phyloP scores from a whole-genome alignment of 64 coral and sea anemone species.

The Pocillopora damicornis region DNA sequence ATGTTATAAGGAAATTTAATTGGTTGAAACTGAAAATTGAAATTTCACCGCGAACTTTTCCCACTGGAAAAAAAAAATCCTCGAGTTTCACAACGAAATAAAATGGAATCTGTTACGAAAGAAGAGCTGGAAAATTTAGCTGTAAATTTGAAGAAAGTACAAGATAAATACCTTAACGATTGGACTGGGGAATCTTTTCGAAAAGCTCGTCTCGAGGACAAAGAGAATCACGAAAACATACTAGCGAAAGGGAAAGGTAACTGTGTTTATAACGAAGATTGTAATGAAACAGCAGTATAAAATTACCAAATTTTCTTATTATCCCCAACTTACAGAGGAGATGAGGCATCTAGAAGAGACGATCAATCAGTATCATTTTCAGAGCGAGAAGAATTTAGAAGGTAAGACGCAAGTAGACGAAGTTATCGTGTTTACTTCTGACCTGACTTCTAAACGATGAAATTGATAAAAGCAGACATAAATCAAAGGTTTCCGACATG shows the following conservation, averaged over 20 bases:
- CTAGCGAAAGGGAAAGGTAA: conserved; percentile 31
- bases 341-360: conserved; percentile 46
- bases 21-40: conserved; percentile 15
- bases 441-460: not conserved
- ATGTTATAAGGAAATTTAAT: not conserved
- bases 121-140: conserved; percentile 42
- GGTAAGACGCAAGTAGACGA: not conserved
- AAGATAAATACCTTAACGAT: conserved; percentile 45
- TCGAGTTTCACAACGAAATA: not conserved
- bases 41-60: conserved; percentile 11
- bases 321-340: conserved; percentile 5
- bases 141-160: conserved; percentile 37
- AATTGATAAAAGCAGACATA: too few relatives aligned
- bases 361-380: conserved; percentile 28
- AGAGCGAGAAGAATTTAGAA: conserved; percentile 54
- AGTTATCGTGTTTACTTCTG: not conserved
- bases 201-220: conserved; percentile 1
- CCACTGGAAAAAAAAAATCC: not conserved
- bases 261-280: not conserved
- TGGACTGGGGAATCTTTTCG: conserved; percentile 40
- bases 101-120: conserved; percentile 29
- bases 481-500: not conserved
- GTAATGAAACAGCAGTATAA: not conserved
- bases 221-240: conserved; percentile 12
- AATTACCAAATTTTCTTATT: not conserved